Evolutionary conservation across 2,113 vertebrate species (phyloP).

Genomic region (Cebidichthys violaceus): DNA sequence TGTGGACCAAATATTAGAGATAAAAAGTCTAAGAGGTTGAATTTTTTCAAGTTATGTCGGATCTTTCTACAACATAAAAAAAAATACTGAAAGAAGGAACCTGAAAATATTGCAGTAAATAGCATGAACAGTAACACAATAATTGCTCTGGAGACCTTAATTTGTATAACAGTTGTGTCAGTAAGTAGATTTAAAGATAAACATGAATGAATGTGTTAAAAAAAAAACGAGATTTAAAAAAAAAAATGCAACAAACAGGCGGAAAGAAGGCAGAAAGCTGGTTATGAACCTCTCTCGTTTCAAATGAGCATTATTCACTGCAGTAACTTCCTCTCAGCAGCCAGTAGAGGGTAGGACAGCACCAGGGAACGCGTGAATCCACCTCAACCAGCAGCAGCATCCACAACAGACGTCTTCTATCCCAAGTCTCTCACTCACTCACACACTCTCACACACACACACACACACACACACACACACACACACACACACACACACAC

Average conservation of each 20-base stretch:
- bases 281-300: neutral
- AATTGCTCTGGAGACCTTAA: neutral
- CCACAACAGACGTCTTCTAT: neutral
- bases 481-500: neutral
- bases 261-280: neutral
- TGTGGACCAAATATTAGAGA: neutral
- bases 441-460: neutral
- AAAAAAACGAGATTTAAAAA: neutral
- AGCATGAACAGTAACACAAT: neutral
- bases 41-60: neutral
- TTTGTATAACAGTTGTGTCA: neutral
- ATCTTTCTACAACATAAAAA: neutral
- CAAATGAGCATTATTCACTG: neutral
- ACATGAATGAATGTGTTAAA: neutral
- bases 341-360: constrained; percentile 93
- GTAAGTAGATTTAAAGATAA: neutral
- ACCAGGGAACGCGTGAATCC: constrained; percentile 80
- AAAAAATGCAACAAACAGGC: neutral
- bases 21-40: neutral
- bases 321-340: constrained; percentile 60
- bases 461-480: neutral
- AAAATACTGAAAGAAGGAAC: neutral
- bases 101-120: neutral
- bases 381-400: neutral
- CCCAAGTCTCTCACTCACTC: too few species aligned